phyloP scores from a whole-genome alignment of 1,140 invertebrate genomes.

The Holcopasites calliopsidis region DNA sequence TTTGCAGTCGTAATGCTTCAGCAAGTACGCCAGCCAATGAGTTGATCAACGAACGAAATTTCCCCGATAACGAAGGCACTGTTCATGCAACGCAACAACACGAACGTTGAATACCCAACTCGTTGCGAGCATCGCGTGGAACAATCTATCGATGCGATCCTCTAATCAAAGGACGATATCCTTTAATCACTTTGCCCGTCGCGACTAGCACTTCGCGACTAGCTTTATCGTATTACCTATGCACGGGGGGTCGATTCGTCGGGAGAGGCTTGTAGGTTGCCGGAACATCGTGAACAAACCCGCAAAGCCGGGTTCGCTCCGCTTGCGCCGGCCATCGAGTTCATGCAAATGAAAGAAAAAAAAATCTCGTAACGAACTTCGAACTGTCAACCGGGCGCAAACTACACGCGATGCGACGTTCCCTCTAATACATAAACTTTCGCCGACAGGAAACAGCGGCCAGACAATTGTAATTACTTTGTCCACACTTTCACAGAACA shows the following conservation, averaged over 20 bases:
- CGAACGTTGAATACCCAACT: neutral
- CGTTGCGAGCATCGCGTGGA: neutral
- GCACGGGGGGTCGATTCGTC: neutral
- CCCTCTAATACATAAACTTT: conserved; percentile 27
- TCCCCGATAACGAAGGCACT: neutral
- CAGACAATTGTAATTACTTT: conserved; percentile 29
- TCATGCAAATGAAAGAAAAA: conserved; percentile 3
- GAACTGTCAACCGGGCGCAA: conserved; percentile 2
- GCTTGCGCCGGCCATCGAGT: neutral
- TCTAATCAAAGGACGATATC: conserved; percentile 1
- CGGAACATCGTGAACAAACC: neutral
- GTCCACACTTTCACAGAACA: neutral
- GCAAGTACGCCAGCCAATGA: neutral
- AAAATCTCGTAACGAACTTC: conserved; percentile 24
- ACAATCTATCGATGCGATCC: neutral
- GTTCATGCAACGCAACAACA: neutral
- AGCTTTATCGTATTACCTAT: neutral
- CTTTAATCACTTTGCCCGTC: conserved; percentile 1
- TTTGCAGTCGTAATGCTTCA: neutral
- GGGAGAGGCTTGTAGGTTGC: neutral
- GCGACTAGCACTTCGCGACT: neutral
- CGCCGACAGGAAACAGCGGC: conserved; percentile 3
- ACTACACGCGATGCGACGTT: neutral
- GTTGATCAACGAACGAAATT: neutral
- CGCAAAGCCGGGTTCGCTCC: neutral